Evolutionary conservation across 2,888 invertebrate genomes (phyloP).

Genomic region (Artemia sp.): DNA sequence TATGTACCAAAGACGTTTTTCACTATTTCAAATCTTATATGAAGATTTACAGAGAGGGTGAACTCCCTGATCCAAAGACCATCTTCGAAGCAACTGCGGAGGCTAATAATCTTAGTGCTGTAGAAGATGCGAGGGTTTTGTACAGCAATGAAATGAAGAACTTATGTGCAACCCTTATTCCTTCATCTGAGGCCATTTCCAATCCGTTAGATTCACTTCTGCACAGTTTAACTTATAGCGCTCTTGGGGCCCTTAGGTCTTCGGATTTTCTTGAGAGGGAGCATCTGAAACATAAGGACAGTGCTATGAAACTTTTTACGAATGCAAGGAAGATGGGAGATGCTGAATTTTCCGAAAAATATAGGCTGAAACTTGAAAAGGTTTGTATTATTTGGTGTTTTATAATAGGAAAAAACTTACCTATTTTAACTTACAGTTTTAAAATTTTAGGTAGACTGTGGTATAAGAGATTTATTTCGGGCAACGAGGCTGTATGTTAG

Average conservation of each 20-base stretch:
- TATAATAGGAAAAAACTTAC: no score
- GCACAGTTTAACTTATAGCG: no score
- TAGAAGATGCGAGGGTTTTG: constrained; percentile 77
- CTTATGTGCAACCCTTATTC: constrained; percentile 84
- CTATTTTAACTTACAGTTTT: no score
- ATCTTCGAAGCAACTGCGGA: constrained; percentile 99
- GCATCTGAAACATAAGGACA: constrained; percentile 59
- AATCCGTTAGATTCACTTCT: no score
- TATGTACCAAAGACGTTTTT: constrained; percentile 78
- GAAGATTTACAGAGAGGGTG: constrained; percentile 91
- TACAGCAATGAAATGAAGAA: constrained; percentile 84
- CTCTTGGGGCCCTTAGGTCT: no score
- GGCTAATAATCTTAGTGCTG: constrained; percentile 84
- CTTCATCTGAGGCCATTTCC: no score
- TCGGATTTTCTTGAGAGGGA: constrained; percentile 65
- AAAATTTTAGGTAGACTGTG: no score
- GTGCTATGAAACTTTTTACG: constrained; percentile 56
- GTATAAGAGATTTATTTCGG: no score
- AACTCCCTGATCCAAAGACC: constrained; percentile 95
- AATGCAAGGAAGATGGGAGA: constrained; percentile 95
- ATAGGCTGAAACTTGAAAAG: constrained; percentile 58
- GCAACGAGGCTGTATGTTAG: no score
- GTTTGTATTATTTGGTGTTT: constrained; percentile 33
- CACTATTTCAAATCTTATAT: constrained; percentile 98
- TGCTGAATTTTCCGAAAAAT: constrained; percentile 76